phyloP scores from a whole-genome alignment of 2,113 vertebrate genomes.

The Ciconia boyciana region DNA sequence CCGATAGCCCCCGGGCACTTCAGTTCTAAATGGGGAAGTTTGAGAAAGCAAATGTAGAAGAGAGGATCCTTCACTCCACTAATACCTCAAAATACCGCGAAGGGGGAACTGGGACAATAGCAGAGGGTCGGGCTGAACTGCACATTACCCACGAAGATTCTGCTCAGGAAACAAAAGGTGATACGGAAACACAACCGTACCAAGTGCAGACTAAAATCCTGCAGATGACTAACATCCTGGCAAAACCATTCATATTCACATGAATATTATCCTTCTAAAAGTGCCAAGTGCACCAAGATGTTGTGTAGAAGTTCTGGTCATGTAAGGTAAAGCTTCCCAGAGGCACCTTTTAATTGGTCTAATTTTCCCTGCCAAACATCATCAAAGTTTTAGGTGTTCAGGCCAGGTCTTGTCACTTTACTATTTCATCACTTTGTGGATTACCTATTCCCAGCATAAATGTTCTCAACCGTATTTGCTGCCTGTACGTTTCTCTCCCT shows the following conservation, averaged over 20 bases:
- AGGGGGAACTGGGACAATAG: not conserved
- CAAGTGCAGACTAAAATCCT: not conserved
- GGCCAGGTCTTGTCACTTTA: constrained; percentile 67
- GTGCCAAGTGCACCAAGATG: not conserved
- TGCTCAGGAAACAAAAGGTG: constrained; percentile 17
- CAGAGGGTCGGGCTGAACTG: not conserved
- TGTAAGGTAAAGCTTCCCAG: constrained; percentile 50
- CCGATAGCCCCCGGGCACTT: not conserved
- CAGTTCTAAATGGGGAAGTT: not conserved
- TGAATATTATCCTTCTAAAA: constrained; percentile 9
- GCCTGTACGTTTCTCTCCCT: not conserved
- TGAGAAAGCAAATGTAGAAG: not conserved
- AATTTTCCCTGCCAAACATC: constrained; percentile 58
- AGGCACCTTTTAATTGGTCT: constrained; percentile 46
- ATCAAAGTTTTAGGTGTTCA: constrained; percentile 67
- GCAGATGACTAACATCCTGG: not conserved
- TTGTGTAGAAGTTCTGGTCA: constrained; percentile 34
- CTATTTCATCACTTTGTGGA: constrained; percentile 51
- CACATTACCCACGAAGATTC: not conserved
- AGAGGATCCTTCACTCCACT: not conserved
- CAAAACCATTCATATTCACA: constrained; percentile 28
- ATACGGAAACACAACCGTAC: not conserved
- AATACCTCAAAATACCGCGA: not conserved
- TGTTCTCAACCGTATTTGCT: not conserved
- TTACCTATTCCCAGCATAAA: constrained; percentile 8